These are phyloP conservation scores for Alouatta palliata DNA, from an alignment of 2,113 vertebrate species.

Conservation along the genomic window DNA sequence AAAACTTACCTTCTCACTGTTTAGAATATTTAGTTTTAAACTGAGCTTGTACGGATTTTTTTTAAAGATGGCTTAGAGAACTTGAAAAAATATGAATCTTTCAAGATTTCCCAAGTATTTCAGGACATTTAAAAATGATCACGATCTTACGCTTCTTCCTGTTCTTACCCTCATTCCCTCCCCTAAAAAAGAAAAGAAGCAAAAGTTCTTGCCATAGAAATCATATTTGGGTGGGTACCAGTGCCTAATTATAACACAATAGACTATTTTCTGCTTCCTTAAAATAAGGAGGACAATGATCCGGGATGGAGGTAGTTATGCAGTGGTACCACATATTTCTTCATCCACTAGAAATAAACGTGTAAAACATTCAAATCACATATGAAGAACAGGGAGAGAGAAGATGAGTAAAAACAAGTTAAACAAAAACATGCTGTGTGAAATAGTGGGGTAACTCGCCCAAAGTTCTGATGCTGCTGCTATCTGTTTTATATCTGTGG, in stretches of 20 bases:
- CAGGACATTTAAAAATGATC: constrained; percentile 45
- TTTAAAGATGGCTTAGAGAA: neutral
- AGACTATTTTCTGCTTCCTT: constrained; percentile 69
- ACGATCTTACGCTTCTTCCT: constrained; percentile 3
- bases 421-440: neutral
- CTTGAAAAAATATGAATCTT: constrained; percentile 21
- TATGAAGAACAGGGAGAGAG: neutral
- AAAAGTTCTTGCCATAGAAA: constrained; percentile 51
- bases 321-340: constrained; percentile 40
- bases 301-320: neutral
- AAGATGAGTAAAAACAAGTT: neutral
- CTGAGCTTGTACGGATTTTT: neutral
- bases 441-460: neutral
- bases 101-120: constrained; percentile 9
- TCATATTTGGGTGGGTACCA: constrained; percentile 53
- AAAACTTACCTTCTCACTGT: constrained; percentile 6
- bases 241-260: constrained; percentile 68
- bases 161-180: neutral
- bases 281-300: constrained; percentile 60
- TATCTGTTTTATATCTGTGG: neutral
- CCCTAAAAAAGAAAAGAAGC: constrained; percentile 11
- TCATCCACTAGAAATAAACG: constrained; percentile 35
- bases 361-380: constrained; percentile 56
- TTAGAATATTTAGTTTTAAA: constrained; percentile 47
- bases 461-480: neutral